A percentile compares a stretch with the other conserved stretches of the same genome.
These are phyloP conservation scores for Gephyroberyx darwinii DNA, from an alignment of 2,797 vertebrate genomes.

Conservation along the genomic window DNA sequence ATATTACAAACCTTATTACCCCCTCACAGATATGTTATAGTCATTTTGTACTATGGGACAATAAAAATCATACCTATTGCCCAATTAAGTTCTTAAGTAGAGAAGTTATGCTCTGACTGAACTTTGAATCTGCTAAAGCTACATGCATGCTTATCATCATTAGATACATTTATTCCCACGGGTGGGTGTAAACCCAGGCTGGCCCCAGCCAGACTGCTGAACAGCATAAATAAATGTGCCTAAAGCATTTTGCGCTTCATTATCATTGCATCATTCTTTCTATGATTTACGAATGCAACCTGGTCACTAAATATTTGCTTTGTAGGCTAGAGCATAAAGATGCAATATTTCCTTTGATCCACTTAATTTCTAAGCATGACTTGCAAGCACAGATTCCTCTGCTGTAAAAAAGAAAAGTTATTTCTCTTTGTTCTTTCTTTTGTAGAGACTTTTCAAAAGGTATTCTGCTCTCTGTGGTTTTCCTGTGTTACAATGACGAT, in stretches of 20 bases:
- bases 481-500: neutral
- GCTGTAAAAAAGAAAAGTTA: neutral
- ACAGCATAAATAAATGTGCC: neutral
- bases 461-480: neutral
- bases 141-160: too few species aligned
- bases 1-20: too few species aligned
- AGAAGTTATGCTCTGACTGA: neutral
- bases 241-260: neutral
- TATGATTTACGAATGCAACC: too few species aligned
- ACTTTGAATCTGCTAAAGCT: neutral
- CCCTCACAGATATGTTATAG: too few species aligned
- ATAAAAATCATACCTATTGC: too few species aligned
- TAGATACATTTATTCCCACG: neutral
- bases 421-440: neutral
- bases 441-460: neutral
- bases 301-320: neutral
- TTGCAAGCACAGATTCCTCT: neutral
- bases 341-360: too few species aligned
- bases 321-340: too few species aligned
- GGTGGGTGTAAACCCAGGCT: neutral
- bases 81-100: too few species aligned
- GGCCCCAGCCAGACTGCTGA: neutral
- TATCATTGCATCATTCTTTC: neutral
- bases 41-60: too few species aligned
- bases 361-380: too few species aligned